These are phyloP conservation scores for Noctua pronuba DNA, from an alignment of 2,888 invertebrate genomes.

Conservation along the genomic window DNA sequence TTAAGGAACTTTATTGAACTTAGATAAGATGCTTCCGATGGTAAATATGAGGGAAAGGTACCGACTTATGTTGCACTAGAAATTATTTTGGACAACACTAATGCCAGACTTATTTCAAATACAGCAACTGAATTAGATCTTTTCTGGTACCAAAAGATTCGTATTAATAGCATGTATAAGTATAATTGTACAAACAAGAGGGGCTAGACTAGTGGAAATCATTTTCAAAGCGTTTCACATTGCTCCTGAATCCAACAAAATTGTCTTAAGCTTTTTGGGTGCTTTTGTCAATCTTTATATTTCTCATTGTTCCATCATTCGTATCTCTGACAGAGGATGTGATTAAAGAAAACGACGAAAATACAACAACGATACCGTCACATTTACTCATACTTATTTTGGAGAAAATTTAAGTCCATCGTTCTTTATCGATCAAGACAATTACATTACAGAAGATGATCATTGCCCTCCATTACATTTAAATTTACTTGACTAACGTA, in stretches of 20 bases:
- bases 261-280: background rate
- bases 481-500: background rate
- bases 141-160: background rate
- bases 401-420: background rate
- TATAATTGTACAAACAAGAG: background rate
- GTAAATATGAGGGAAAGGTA: conserved; percentile 40
- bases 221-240: background rate
- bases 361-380: too few species aligned
- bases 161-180: background rate
- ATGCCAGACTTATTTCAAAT: background rate
- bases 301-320: too few species aligned
- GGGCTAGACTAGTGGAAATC: background rate
- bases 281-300: too few species aligned
- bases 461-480: background rate
- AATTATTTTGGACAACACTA: background rate
- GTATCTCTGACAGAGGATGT: too few species aligned
- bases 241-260: background rate
- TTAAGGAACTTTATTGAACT: conserved; percentile 59
- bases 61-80: background rate
- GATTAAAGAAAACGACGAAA: too few species aligned
- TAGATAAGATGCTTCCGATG: conserved; percentile 66
- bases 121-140: background rate
- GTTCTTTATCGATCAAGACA: background rate
- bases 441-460: background rate
- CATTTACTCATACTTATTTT: too few species aligned